Conservation (phyloP, 2,797 vertebrate species). For the Squalus acanthias region DNA sequence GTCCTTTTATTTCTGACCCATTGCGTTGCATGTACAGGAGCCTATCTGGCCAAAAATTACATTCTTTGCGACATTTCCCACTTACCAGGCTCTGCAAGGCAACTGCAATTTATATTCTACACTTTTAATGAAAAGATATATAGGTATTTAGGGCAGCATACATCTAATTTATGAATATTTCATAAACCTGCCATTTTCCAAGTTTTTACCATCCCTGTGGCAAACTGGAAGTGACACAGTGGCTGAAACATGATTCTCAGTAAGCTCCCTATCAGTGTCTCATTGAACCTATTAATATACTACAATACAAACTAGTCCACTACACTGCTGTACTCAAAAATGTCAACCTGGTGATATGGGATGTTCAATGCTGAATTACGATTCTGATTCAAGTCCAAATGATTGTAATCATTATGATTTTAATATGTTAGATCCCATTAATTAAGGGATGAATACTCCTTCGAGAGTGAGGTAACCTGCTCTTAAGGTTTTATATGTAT, state of each 20-base stretch:
- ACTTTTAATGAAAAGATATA: slow-evolving; percentile 17
- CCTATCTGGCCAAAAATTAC: not conserved
- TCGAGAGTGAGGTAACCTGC: not conserved
- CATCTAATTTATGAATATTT: slow-evolving; percentile 32
- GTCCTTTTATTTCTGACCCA: slow-evolving; percentile 22
- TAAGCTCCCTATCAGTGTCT: not conserved
- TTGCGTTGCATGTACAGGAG: not conserved
- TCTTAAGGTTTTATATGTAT: not conserved
- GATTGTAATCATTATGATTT: not conserved
- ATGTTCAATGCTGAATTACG: not conserved
- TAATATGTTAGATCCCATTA: slow-evolving; percentile 23
- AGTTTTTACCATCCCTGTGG: slow-evolving; percentile 29
- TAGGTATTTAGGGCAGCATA: not conserved
- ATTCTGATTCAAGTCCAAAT: not conserved
- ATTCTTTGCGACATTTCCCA: slow-evolving; percentile 4
- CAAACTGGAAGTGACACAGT: slow-evolving; percentile 24
- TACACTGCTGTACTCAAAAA: slow-evolving; percentile 10
- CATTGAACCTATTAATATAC: slow-evolving; percentile 19
- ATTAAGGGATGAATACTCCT: not conserved
- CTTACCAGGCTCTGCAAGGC: not conserved
- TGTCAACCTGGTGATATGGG: not conserved
- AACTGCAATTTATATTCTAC: slow-evolving; percentile 25
- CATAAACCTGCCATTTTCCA: slow-evolving; percentile 25
- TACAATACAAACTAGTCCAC: not conserved
- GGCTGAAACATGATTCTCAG: slow-evolving; percentile 29